These are phyloP conservation scores for Caenorhabditis imperialis DNA, from an alignment of 2,888 invertebrate species.

Conservation along the genomic window DNA sequence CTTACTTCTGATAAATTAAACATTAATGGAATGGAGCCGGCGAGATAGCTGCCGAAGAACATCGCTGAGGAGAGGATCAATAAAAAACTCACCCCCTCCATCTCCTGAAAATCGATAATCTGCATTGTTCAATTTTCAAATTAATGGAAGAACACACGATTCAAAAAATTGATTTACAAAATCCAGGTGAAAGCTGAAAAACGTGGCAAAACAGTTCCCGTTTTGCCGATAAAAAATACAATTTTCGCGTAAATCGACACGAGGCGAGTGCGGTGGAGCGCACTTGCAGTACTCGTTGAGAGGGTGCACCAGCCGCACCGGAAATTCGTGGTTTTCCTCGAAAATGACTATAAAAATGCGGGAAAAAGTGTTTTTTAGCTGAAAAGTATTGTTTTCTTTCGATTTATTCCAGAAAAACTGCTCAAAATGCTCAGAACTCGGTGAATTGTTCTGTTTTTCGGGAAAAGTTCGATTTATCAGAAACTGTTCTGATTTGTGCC, in stretches of 20 bases:
- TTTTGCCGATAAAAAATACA: slow-evolving; percentile 31
- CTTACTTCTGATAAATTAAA: slow-evolving; percentile 94
- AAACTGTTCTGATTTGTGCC: too few species aligned
- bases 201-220: slow-evolving; percentile 22
- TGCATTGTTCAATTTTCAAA: background rate
- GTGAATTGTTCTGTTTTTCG: too few species aligned
- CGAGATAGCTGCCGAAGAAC: slow-evolving; percentile 94
- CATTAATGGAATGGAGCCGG: slow-evolving; percentile 94
- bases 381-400: too few species aligned
- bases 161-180: background rate
- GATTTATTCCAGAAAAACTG: too few species aligned
- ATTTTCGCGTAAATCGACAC: slow-evolving; percentile 9
- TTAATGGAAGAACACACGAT: background rate
- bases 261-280: slow-evolving; percentile 19
- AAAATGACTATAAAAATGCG: too few species aligned
- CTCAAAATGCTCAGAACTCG: too few species aligned
- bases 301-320: too few species aligned
- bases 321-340: too few species aligned
- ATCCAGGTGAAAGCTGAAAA: slow-evolving; percentile 9
- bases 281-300: slow-evolving; percentile 24
- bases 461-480: too few species aligned
- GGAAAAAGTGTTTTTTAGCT: too few species aligned
- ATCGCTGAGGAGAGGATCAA: slow-evolving; percentile 82
- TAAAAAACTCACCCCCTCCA: slow-evolving; percentile 59
- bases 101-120: slow-evolving; percentile 26